phyloP scores from a whole-genome alignment of 2,888 invertebrate genomes.

The Hypomecis punctinalis region DNA sequence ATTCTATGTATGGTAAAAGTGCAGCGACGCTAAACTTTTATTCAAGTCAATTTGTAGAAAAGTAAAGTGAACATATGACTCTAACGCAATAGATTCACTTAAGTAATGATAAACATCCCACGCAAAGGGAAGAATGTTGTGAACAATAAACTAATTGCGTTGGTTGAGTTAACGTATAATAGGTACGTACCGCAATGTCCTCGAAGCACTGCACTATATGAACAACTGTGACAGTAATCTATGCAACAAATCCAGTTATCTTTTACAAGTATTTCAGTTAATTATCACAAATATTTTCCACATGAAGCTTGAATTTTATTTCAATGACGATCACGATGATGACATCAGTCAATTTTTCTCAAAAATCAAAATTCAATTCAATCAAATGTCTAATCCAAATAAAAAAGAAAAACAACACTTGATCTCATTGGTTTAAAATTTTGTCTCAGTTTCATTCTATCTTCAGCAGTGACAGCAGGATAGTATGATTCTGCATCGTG shows the following conservation, averaged over 20 bases:
- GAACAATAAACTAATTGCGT: slow-evolving; percentile 56
- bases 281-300: slow-evolving; percentile 28
- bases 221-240: slow-evolving; percentile 21
- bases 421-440: slow-evolving; percentile 4
- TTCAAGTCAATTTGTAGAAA: neutral
- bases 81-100: slow-evolving; percentile 11
- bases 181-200: slow-evolving; percentile 59
- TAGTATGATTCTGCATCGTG: neutral
- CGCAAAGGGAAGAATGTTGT: slow-evolving; percentile 68
- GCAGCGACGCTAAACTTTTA: slow-evolving; percentile 15
- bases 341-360: slow-evolving; percentile 61
- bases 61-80: slow-evolving; percentile 1
- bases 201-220: slow-evolving; percentile 50
- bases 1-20: slow-evolving; percentile 27
- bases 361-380: slow-evolving; percentile 1
- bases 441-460: neutral
- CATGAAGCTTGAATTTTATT: slow-evolving; percentile 43
- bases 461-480: slow-evolving; percentile 15
- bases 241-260: slow-evolving; percentile 13
- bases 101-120: slow-evolving; percentile 68
- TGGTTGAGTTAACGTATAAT: slow-evolving; percentile 50
- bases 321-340: slow-evolving; percentile 53
- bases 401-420: neutral
- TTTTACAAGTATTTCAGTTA: slow-evolving; percentile 2
- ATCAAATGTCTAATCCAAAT: neutral